Conservation (phyloP, 2,797 vertebrate genomes). For the Eulemur albifrons region DNA sequence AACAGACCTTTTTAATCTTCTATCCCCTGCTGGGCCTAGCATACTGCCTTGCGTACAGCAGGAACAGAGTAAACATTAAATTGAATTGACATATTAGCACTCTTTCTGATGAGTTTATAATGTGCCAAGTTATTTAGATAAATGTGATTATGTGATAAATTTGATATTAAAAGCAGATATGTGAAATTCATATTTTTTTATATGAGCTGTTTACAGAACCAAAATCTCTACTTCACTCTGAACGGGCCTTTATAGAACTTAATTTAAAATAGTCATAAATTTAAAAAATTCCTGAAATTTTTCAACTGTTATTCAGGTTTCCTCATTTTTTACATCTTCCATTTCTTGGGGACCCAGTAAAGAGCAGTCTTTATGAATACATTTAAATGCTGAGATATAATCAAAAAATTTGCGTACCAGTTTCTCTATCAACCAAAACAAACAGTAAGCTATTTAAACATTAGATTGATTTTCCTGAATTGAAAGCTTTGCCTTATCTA, state of each 20-base stretch:
- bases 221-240: conserved; percentile 1
- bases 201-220: not conserved
- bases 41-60: not conserved
- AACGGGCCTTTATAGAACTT: not conserved
- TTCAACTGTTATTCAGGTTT: not conserved
- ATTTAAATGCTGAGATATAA: conserved; percentile 58
- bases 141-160: not conserved
- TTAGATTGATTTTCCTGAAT: conserved; percentile 49
- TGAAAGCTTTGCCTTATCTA: conserved; percentile 41
- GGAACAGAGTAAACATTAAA: not conserved
- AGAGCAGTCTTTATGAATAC: not conserved
- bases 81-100: not conserved
- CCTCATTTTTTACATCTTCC: not conserved
- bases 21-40: not conserved
- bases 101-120: not conserved
- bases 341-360: not conserved
- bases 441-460: conserved; percentile 63
- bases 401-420: conserved; percentile 49
- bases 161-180: not conserved
- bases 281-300: not conserved
- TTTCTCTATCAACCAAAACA: conserved; percentile 62
- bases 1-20: not conserved
- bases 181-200: not conserved
- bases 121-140: not conserved
- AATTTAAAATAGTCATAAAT: conserved; percentile 29